Evolutionary conservation across 2,113 vertebrate genomes (phyloP).

Genomic region (Addax nasomaculatus): DNA sequence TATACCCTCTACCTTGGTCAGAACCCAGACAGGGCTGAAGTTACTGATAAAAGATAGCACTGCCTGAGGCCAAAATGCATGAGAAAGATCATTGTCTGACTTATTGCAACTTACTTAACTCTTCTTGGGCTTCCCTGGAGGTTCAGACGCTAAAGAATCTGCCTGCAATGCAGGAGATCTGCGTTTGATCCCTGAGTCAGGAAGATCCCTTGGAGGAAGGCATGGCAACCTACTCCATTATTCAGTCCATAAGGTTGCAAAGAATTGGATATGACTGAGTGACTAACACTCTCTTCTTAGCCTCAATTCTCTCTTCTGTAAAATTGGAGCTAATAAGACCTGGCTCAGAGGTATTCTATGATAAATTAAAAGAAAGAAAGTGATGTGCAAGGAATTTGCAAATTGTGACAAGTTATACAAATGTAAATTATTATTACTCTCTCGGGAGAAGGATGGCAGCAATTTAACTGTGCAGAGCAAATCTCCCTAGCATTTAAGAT

Average conservation of each 20-base stretch:
- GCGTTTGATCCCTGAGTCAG: not conserved
- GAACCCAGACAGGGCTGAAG: not conserved
- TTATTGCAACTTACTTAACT: slow-evolving; percentile 13
- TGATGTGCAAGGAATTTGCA: slow-evolving; percentile 30
- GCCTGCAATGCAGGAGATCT: not conserved
- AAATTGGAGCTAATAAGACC: not conserved
- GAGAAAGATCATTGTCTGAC: not conserved
- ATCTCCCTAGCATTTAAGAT: slow-evolving; percentile 29
- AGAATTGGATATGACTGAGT: not conserved
- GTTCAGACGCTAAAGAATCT: not conserved
- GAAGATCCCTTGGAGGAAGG: not conserved
- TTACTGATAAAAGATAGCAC: not conserved
- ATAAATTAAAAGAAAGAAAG: slow-evolving; percentile 12
- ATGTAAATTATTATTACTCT: slow-evolving; percentile 49
- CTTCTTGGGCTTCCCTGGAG: not conserved
- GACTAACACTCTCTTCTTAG: not conserved
- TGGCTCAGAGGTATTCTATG: not conserved
- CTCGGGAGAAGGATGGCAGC: slow-evolving; percentile 16
- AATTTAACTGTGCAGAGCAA: slow-evolving; percentile 42
- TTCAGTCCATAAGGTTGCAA: not conserved
- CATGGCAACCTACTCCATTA: not conserved
- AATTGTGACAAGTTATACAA: slow-evolving; percentile 22
- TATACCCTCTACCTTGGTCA: not conserved
- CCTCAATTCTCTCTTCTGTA: not conserved
- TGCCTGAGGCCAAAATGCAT: not conserved